Conservation (phyloP, 2,888 invertebrate genomes). For the Ophion obscuratus region DNA sequence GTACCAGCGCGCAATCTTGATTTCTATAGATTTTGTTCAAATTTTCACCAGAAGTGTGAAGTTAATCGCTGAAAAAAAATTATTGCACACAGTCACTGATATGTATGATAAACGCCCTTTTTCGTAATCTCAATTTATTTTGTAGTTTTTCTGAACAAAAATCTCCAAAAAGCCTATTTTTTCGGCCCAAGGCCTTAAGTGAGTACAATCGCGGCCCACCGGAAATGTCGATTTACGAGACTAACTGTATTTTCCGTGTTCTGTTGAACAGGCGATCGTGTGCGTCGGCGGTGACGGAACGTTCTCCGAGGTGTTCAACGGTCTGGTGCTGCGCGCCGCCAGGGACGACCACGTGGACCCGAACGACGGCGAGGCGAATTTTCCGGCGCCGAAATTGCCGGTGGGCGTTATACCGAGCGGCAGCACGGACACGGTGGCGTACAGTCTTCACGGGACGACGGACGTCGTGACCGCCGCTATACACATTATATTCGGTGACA, state of each 20-base stretch:
- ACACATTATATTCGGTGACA: conserved; percentile 92
- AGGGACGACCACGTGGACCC: conserved; percentile 85
- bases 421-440: conserved; percentile 92
- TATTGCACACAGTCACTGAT: no score
- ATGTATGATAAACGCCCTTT: no score
- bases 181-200: no score
- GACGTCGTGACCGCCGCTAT: conserved; percentile 93
- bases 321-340: conserved; percentile 87
- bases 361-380: conserved; percentile 84
- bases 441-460: conserved; percentile 91
- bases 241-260: no score
- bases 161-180: no score
- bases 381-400: conserved; percentile 85
- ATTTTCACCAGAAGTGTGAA: no score
- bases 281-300: conserved; percentile 96
- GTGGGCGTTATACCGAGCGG: conserved; percentile 91
- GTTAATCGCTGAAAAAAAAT: no score
- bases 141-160: no score
- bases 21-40: no score
- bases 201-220: not conserved
- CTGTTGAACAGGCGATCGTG: conserved; percentile 87
- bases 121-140: no score
- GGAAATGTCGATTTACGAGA: no score
- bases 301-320: conserved; percentile 92
- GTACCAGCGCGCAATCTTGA: no score